Base-by-base conservation (phyloP, 2,797 vertebrate genomes). In the Serranus cabrilla region DNA sequence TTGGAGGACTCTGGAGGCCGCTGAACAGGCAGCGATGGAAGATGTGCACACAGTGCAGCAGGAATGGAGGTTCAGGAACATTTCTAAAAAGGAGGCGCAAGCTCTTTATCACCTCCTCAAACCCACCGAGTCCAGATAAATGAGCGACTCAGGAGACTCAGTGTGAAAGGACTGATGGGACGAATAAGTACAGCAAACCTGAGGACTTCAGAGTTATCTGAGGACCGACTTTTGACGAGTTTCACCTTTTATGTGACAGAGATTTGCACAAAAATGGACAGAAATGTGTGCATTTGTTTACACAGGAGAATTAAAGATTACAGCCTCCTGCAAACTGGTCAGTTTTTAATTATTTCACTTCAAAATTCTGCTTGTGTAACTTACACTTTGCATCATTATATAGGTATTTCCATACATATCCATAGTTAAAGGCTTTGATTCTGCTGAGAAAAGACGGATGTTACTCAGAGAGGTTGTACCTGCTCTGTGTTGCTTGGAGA, bases 21-120 rank as follows among this genome's bases (percentile, higher is more conserved):
- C 71, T 71, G 76, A 89, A 80, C 37, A 82, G 71, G 54, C 70
- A 71, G 56, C 4, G 78, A 62, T 88, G 75, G 78, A 72, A 59
- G 63, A 71, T 61, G 71, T 67, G 71, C 6, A 39, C 68, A 43
- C 68, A 43, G 43, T 69, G 76, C 69, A 75, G 57, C 27, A 69
- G 62, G 49, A 58, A 42, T 11, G 56, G 54, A 59, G 63, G 55
- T 13, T 39, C 37, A 70, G 37, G 43, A 50, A 25, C 31, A 17
- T 79, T 79, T 80, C 7, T 51, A 66, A 80, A 69, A 66, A 80
- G 39, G 40, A 40, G 55, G 39, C 72, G 27, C 27, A 27, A 21
- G n/a, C 47, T 76, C 68, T 85, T 71, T 55, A 71, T 84, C 21
- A 0, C 50, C 61, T 80, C 27, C 54, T 80, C 64, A 50, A 61